Conservation (phyloP, 2,113 vertebrate genomes). For the Hippocampus abdominalis region DNA sequence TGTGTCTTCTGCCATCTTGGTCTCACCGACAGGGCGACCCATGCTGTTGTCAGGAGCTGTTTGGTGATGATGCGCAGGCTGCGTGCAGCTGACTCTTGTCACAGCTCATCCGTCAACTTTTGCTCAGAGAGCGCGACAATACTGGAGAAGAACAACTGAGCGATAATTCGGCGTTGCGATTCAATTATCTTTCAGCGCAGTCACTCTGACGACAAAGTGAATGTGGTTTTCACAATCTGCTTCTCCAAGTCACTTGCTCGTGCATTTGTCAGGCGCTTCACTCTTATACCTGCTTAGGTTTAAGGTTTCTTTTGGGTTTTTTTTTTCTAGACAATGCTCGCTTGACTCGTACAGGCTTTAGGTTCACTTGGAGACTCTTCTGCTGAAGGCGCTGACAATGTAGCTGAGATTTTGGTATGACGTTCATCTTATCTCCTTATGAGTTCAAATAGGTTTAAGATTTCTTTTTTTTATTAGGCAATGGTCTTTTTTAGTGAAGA, state of each 20-base stretch:
- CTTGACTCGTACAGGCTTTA: too few species aligned
- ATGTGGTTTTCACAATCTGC: not conserved
- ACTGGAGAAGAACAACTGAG: conserved; percentile 6
- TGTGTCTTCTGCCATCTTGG: conserved; percentile 59
- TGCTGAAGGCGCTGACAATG: too few species aligned
- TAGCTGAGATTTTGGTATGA: too few species aligned
- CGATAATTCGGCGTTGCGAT: conserved; percentile 16
- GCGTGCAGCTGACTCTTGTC: conserved; percentile 54
- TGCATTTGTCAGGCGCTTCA: too few species aligned
- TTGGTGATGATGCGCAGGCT: conserved; percentile 60
- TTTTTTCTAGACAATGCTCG: too few species aligned
- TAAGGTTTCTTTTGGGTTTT: too few species aligned
- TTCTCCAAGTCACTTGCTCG: not conserved
- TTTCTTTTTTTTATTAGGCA: too few species aligned
- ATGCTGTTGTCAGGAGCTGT: conserved; percentile 70
- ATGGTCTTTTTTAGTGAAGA: too few species aligned
- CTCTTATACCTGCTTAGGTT: too few species aligned
- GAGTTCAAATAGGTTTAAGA: too few species aligned
- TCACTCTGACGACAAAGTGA: not conserved
- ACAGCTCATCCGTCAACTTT: conserved; percentile 53
- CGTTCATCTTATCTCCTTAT: too few species aligned
- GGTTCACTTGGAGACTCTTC: too few species aligned
- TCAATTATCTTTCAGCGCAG: conserved; percentile 12
- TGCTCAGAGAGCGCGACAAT: conserved; percentile 29
- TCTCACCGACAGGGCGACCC: conserved; percentile 47